phyloP scores from a whole-genome alignment of 2,113 vertebrate species.

The Semnornis frantzii region DNA sequence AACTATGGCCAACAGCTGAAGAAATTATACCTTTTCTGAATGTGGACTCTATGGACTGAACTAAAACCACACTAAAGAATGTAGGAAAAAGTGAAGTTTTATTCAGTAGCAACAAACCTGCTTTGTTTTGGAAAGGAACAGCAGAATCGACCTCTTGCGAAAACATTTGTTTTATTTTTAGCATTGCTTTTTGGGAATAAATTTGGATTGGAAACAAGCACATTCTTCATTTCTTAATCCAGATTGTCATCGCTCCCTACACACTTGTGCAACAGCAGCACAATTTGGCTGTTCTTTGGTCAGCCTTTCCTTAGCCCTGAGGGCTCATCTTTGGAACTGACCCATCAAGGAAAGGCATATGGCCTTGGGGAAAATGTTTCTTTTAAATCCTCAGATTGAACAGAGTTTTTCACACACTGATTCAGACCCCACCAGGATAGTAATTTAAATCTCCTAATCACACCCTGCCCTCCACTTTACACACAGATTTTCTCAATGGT shows the following conservation, averaged over 20 bases:
- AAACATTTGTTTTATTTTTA: constrained; percentile 54
- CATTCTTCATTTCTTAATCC: constrained; percentile 33
- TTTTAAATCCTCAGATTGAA: neutral
- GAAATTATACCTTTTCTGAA: neutral
- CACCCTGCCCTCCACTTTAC: neutral
- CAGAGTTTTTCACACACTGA: neutral
- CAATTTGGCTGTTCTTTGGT: constrained; percentile 13
- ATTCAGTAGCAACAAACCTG: neutral
- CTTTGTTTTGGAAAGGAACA: neutral
- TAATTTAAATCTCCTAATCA: neutral
- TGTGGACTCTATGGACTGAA: neutral
- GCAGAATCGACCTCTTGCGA: constrained; percentile 23
- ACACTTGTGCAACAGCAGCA: constrained; percentile 3
- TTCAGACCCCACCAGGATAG: neutral
- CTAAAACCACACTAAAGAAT: neutral
- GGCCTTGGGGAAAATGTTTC: neutral
- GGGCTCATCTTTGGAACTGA: constrained; percentile 62
- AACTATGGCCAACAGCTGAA: neutral
- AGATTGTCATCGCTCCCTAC: constrained; percentile 30
- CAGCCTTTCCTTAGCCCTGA: constrained; percentile 15
- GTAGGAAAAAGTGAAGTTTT: neutral
- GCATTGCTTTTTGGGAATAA: constrained; percentile 2
- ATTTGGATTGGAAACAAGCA: neutral
- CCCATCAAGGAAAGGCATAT: neutral
- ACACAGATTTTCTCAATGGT: neutral